Conservation (phyloP, 1,140 invertebrate species). For the Drosophila suzukii region DNA sequence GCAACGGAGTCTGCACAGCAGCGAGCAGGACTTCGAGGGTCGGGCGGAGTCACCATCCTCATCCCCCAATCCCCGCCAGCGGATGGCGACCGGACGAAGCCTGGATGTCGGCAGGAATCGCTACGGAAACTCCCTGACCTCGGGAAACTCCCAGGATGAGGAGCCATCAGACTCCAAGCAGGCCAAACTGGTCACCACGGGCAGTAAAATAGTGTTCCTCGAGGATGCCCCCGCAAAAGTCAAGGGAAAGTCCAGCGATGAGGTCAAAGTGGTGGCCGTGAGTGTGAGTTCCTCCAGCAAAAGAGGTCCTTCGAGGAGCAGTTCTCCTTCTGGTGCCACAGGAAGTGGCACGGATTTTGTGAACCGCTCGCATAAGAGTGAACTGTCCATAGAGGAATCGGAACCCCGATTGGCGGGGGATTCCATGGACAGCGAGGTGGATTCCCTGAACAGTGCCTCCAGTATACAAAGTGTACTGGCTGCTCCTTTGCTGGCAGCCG, state of each 20-base stretch:
- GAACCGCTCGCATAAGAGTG: conserved; percentile 81
- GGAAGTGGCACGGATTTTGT: conserved; percentile 65
- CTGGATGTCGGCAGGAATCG: conserved; percentile 61
- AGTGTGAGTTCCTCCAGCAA: conserved; percentile 81
- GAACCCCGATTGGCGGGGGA: conserved; percentile 64
- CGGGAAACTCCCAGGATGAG: conserved; percentile 18
- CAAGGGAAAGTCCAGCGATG: conserved; percentile 55
- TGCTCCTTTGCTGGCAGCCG: conserved; percentile 56
- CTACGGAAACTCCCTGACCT: conserved; percentile 54
- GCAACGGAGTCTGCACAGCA: conserved; percentile 70
- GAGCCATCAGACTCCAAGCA: conserved; percentile 38
- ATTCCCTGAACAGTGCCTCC: conserved; percentile 78
- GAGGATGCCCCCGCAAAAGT: conserved; percentile 56
- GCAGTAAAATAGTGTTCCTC: conserved; percentile 82
- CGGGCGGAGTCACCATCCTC: conserved; percentile 22
- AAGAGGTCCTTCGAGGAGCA: conserved; percentile 40
- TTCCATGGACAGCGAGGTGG: conserved; percentile 55
- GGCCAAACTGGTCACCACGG: conserved; percentile 73
- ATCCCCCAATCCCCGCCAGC: conserved; percentile 13
- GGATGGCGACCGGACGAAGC: conserved; percentile 49
- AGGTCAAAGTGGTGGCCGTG: conserved; percentile 77
- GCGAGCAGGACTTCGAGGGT: conserved; percentile 54
- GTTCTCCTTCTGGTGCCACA: conserved; percentile 32
- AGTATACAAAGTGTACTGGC: conserved; percentile 78
- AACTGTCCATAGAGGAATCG: conserved; percentile 79